These are phyloP conservation scores for Callospermophilus lateralis DNA, from an alignment of 2,113 vertebrate genomes.

Conservation along the genomic window DNA sequence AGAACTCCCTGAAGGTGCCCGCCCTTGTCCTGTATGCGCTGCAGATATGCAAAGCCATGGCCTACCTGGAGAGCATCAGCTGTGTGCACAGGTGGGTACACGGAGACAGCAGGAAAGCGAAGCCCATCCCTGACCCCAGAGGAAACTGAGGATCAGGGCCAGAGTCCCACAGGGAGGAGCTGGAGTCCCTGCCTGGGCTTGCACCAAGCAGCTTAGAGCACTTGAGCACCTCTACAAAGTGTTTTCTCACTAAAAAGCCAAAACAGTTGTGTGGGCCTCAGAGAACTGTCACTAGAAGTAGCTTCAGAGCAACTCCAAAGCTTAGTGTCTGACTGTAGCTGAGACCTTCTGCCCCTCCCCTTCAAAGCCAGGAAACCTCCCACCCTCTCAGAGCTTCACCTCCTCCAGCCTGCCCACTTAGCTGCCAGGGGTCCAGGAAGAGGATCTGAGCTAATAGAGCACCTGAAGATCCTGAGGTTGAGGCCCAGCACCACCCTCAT, in stretches of 20 bases:
- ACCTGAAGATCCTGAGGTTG: background rate
- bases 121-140: background rate
- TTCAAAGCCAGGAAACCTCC: too few species aligned
- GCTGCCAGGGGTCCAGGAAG: background rate
- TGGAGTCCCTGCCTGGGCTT: background rate
- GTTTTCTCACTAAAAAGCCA: background rate
- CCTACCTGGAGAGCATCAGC: slow-evolving; percentile 95
- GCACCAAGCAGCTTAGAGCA: background rate
- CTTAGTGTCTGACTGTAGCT: too few species aligned
- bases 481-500: background rate
- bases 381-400: background rate
- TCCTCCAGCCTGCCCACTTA: background rate
- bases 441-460: background rate
- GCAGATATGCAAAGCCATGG: slow-evolving; percentile 97
- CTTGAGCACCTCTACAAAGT: background rate
- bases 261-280: background rate
- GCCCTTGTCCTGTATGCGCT: slow-evolving; percentile 93
- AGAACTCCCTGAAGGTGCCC: slow-evolving; percentile 88
- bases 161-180: rapidly evolving
- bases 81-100: slow-evolving; percentile 94
- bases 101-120: background rate
- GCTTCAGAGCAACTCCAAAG: background rate
- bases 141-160: background rate
- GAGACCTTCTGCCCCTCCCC: background rate
- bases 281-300: background rate